phyloP scores from a whole-genome alignment of 1,140 invertebrate genomes.

The Ruditapes philippinarum region DNA sequence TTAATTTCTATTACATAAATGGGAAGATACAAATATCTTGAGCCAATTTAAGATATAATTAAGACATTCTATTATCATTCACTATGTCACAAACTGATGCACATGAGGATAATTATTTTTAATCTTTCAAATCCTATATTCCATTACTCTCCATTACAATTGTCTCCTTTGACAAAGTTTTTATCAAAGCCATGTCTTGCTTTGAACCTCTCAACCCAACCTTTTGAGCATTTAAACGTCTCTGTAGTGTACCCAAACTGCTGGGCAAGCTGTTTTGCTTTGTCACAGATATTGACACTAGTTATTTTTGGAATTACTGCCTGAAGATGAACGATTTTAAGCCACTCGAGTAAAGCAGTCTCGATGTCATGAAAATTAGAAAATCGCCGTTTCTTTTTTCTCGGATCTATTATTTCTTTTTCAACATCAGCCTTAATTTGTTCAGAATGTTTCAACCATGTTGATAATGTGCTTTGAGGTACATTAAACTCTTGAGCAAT shows the following conservation, averaged over 20 bases:
- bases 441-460: slow-evolving; percentile 2
- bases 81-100: too few species aligned
- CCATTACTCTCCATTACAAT: background rate
- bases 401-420: background rate
- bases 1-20: too few species aligned
- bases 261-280: background rate
- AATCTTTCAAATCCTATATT: too few species aligned
- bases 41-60: too few species aligned
- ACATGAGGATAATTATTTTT: too few species aligned
- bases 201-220: background rate
- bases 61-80: too few species aligned
- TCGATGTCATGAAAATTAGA: slow-evolving; percentile 7
- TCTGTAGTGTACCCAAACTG: slow-evolving; percentile 1
- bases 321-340: background rate
- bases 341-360: background rate
- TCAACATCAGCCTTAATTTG: background rate
- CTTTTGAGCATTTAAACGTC: background rate
- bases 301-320: background rate
- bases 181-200: slow-evolving; percentile 1
- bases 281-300: background rate
- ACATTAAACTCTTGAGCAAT: background rate
- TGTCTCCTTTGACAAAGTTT: slow-evolving; percentile 5
- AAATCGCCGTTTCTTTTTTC: background rate
- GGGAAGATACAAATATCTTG: too few species aligned
- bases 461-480: background rate